Evolutionary conservation across 2,113 vertebrate genomes (phyloP).

Genomic region (Eclectus roratus): DNA sequence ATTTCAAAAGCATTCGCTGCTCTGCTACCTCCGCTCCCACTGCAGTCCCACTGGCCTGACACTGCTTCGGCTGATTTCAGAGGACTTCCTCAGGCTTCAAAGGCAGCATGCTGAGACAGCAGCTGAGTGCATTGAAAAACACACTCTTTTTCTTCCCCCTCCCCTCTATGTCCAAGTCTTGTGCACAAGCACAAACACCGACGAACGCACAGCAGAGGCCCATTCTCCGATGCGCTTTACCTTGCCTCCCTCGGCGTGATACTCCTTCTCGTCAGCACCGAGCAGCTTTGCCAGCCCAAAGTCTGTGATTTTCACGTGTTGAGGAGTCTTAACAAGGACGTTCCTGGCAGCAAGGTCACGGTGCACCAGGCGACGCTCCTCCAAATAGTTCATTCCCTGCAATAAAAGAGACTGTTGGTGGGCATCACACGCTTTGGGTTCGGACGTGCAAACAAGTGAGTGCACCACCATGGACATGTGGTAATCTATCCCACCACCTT

Average conservation of each 20-base stretch:
- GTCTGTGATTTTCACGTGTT: slow-evolving; percentile 94
- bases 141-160: background rate
- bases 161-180: background rate
- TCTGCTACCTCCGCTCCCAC: background rate
- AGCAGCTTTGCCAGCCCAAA: slow-evolving; percentile 93
- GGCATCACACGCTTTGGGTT: background rate
- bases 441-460: accelerated
- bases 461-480: accelerated
- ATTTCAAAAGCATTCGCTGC: slow-evolving; percentile 28
- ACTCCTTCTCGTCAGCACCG: slow-evolving; percentile 88
- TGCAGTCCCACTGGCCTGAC: background rate
- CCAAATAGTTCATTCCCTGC: slow-evolving; percentile 95
- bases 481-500: background rate
- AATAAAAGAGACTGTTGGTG: background rate
- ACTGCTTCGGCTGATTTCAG: slow-evolving; percentile 8
- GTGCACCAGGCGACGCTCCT: slow-evolving; percentile 93
- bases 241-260: slow-evolving; percentile 91
- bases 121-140: background rate
- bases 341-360: slow-evolving; percentile 94
- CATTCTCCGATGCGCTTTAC: slow-evolving; percentile 27
- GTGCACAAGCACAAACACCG: accelerated
- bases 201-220: accelerated
- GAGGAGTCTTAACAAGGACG: slow-evolving; percentile 90
- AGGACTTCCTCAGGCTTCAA: slow-evolving; percentile 40
- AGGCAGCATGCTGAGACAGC: background rate